Percentiles rank a stretch among this genome's conserved stretches.
Evolutionary conservation across 2,797 vertebrate species (phyloP).

Genomic region (Catamblyrhynchus diadema): DNA sequence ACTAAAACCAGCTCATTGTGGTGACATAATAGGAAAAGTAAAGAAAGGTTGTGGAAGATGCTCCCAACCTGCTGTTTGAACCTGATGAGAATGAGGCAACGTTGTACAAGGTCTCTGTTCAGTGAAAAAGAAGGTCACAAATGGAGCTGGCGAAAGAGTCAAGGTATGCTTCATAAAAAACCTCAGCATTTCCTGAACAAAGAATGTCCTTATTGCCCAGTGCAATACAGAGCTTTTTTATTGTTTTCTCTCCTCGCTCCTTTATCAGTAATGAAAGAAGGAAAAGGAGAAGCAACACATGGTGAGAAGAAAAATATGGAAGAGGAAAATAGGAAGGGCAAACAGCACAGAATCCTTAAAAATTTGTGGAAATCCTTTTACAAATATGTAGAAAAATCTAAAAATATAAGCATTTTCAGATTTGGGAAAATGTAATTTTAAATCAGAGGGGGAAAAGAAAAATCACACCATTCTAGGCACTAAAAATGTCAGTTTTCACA

Average conservation of each 20-base stretch:
- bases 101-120: background rate
- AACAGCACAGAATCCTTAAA: background rate
- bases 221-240: background rate
- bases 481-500: background rate
- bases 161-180: background rate
- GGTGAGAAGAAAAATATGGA: background rate
- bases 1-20: background rate
- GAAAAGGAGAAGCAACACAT: background rate
- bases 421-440: background rate
- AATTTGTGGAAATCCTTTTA: background rate
- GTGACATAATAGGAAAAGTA: background rate
- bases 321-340: background rate
- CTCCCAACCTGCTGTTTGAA: background rate
- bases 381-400: background rate
- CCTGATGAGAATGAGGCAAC: background rate
- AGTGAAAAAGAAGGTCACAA: background rate
- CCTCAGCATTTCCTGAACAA: background rate
- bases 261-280: background rate
- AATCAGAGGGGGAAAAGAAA: background rate
- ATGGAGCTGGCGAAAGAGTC: background rate
- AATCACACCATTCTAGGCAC: background rate
- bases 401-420: background rate
- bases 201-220: background rate
- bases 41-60: background rate
- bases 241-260: background rate